Base-by-base conservation (phyloP, 2,888 invertebrate genomes). In the Agrochola circellaris region DNA sequence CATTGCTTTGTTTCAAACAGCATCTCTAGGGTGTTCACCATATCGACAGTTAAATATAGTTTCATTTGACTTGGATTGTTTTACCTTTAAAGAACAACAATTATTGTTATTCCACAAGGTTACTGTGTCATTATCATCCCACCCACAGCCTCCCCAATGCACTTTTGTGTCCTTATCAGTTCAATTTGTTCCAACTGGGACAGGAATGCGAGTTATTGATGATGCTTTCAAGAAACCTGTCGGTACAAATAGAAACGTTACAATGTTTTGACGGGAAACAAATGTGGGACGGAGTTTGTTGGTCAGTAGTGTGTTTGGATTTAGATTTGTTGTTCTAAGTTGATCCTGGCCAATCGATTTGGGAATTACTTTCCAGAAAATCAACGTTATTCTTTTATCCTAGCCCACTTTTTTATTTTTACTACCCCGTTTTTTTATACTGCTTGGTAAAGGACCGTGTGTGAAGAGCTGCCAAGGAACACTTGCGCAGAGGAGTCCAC, bases 151-250 rank as follows among this genome's bases (percentile, higher is more conserved):
- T 83, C 81, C 75, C 76, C 87, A 70, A 75, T 73, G 67, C 68
- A 65, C 71, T 73, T 75, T 65, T 71, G 77, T 70, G 67, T 58
- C 66, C 70, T 82, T 85, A 85, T 85, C 85, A 87, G 48, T 17
- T 64, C 70, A 72, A 86, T 87, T 85, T 83, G 87, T 89, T 48
- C 65, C 71, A 80, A 48, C 67, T 38, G 68, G 68, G 61, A 69
- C 45, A 13, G 75, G 75, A 76, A 81, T 79, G 85, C 54, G 38
- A 23, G 86, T 84, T 86, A 88, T 88, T 86, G 89, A 88, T 88
- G 88, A 82, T 81, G 89, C 88, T 88, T 89, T 88, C 88, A 88
- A 82, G 54, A 73, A 62, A 82, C 76, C 74, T 75, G 79, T 69
- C 51, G 48, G 65, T 67, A 65, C 51, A 71, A 75, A 85, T 85